Evolutionary conservation across 1,140 invertebrate species (phyloP), one percentile per base, ranked within the genome.

Genomic region (Drosophila micromelanica): DNA sequence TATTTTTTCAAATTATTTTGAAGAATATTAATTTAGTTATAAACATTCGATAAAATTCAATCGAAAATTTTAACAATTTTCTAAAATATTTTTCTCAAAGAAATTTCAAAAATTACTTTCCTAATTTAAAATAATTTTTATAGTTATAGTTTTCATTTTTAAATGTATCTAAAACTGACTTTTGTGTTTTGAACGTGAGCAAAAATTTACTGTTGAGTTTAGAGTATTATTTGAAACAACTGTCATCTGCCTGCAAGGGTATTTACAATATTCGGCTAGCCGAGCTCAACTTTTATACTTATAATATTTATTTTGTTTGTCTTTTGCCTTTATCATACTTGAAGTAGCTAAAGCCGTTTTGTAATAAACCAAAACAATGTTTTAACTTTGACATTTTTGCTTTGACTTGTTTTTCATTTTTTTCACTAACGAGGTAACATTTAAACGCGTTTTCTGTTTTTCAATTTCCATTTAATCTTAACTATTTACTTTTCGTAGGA

Each of bases 361-460:
- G 6, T 27, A 55, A 72, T 54, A 40, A 79, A 64, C 68, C 63
- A 45, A 45, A 81, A 74, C 56, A 87, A 76, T 63, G 70, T 78
- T 75, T 76, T 59, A 69, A 56, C 30, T 57, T 42, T 46, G 52
- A 42, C 40, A 20, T 43, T 65, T 37, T 67, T 30, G 37, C 37
- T 49, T 64, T 56, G 32, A 30, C n/a, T 5, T 54, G 48, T 60
- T 13, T 54, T 43, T 62, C 5, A 45, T 54, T 5, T n/a, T 55
- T 73, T 80, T 73, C 40, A 73, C 77, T 91, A 91, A 91, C 90
- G 89, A 91, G 89, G 89, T 91, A 91, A 91, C 89, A 91, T 81
- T 91, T 89, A 91, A 91, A 89, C 84, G 76, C 70, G 57, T 80
- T 90, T 82, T 80, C 17, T 81, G 17, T 81, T 90, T 82, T 64